phyloP scores from a whole-genome alignment of 2,888 invertebrate genomes.

The Tridacna crocea region DNA sequence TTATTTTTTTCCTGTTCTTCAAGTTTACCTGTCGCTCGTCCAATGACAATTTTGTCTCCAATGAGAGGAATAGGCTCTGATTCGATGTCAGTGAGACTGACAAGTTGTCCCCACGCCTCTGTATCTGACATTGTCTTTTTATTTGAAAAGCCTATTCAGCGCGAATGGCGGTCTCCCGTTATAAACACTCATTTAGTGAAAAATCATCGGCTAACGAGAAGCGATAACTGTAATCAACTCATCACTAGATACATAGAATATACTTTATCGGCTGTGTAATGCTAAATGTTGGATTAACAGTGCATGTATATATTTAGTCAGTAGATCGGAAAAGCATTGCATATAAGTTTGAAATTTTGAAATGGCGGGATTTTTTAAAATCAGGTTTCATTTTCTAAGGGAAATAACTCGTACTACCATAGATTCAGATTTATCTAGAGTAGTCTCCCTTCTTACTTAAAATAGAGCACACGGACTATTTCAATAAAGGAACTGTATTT shows the following conservation, averaged over 20 bases:
- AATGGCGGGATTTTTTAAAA: too few species aligned
- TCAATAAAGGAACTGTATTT: too few species aligned
- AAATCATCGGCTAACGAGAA: not conserved
- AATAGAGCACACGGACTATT: too few species aligned
- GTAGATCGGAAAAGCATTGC: too few species aligned
- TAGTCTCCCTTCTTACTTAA: too few species aligned
- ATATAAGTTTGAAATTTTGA: too few species aligned
- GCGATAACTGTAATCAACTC: not conserved
- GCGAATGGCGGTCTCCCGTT: not conserved
- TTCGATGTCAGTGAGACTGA: constrained; percentile 69
- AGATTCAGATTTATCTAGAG: too few species aligned
- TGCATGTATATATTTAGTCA: too few species aligned
- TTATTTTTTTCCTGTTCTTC: not conserved
- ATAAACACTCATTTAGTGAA: not conserved
- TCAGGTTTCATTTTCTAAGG: too few species aligned
- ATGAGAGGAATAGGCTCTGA: constrained; percentile 58
- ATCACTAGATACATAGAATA: not conserved
- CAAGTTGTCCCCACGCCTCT: constrained; percentile 74
- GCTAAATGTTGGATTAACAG: too few species aligned
- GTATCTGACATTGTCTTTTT: constrained; percentile 31
- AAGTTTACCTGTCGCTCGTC: constrained; percentile 64
- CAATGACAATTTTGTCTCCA: constrained; percentile 63
- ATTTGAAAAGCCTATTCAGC: not conserved
- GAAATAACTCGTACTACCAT: too few species aligned
- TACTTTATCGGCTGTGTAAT: too few species aligned